Conservation (phyloP, 2,888 invertebrate species). For the Carpatolechia fugitivella region DNA sequence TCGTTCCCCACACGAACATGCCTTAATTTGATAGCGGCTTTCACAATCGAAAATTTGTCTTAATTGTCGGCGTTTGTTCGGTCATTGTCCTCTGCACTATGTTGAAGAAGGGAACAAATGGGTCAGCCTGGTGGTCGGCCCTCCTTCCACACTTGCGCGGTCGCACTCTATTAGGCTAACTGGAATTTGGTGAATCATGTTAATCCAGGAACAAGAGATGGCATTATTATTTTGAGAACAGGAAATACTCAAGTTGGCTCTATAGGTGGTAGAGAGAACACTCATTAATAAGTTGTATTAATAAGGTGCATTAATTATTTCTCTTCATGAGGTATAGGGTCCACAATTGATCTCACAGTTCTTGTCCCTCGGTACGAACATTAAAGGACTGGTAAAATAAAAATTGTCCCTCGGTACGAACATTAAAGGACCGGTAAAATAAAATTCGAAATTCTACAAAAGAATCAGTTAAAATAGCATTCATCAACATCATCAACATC, state of each 20-base stretch:
- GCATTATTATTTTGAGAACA: not conserved
- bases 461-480: too few species aligned
- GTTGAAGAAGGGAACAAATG: constrained; percentile 7
- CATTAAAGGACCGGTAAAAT: too few species aligned
- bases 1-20: not conserved
- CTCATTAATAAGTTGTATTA: too few species aligned
- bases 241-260: not conserved
- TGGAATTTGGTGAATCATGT: constrained; percentile 1
- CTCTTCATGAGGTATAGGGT: too few species aligned
- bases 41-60: constrained; percentile 8
- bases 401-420: too few species aligned
- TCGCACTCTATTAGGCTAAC: not conserved
- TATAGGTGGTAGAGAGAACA: not conserved
- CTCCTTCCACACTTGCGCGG: not conserved
- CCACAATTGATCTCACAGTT: too few species aligned
- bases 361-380: too few species aligned
- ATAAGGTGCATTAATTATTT: too few species aligned
- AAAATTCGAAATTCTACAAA: too few species aligned
- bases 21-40: constrained; percentile 3
- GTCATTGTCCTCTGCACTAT: constrained; percentile 11
- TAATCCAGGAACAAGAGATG: not conserved
- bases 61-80: constrained; percentile 8
- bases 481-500: too few species aligned
- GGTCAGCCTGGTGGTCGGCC: constrained; percentile 1
- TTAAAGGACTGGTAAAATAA: too few species aligned